Conservation (phyloP, 2,888 invertebrate species). For the Drosophila borealis region DNA sequence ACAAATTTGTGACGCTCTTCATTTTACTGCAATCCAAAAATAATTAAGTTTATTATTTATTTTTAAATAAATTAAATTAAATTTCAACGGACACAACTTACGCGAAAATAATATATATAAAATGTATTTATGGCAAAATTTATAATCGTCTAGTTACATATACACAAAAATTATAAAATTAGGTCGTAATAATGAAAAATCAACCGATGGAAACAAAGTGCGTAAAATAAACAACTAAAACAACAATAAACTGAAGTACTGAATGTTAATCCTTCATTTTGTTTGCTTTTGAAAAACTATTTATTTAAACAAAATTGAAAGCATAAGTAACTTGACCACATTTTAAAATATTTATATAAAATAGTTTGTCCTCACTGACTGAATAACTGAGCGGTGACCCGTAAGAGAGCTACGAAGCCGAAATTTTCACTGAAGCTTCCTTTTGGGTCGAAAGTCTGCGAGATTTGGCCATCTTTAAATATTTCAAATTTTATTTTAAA, state of each 20-base stretch:
- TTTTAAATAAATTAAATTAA: too few species aligned
- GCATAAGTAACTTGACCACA: too few species aligned
- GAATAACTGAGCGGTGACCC: too few species aligned
- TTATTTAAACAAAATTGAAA: too few species aligned
- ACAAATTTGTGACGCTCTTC: slow-evolving; percentile 3
- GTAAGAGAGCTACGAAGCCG: too few species aligned
- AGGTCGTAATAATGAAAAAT: slow-evolving; percentile 19
- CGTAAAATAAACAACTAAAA: slow-evolving; percentile 28
- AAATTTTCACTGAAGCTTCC: too few species aligned
- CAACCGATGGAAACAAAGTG: slow-evolving; percentile 20
- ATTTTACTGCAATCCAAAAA: not conserved
- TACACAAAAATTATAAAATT: slow-evolving; percentile 19
- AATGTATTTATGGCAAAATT: slow-evolving; percentile 55
- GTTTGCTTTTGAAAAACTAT: too few species aligned
- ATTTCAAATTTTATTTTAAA: too few species aligned
- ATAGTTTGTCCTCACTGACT: too few species aligned
- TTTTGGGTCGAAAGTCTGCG: too few species aligned
- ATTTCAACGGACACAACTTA: slow-evolving; percentile 5
- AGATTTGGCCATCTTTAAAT: too few species aligned
- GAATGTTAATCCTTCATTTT: not conserved
- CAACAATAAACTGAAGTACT: slow-evolving; percentile 26
- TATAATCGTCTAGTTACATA: slow-evolving; percentile 75
- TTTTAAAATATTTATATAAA: too few species aligned
- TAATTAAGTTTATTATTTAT: not conserved
- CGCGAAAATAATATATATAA: slow-evolving; percentile 9